phyloP scores from a whole-genome alignment of 1,140 invertebrate species.

The Melitaea cinxia region DNA sequence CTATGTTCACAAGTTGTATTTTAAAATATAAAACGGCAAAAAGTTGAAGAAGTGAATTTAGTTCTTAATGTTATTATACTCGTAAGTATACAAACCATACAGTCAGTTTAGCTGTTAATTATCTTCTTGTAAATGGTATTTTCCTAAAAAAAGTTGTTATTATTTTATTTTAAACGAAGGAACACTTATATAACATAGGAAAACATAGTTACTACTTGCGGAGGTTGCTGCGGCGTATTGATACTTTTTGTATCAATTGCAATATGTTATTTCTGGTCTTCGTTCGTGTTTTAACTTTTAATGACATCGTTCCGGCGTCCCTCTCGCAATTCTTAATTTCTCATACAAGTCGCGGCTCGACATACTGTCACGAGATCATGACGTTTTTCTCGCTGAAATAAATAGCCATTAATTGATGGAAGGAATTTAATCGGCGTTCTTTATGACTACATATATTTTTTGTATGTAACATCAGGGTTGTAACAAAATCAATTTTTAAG shows the following conservation, averaged over 20 bases:
- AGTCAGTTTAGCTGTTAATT: no score
- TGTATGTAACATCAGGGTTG: background rate
- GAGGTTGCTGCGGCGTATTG: background rate
- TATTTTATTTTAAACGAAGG: no score
- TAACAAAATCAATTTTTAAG: background rate
- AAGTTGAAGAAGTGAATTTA: no score
- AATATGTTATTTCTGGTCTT: conserved; percentile 18
- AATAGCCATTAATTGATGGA: conserved; percentile 15
- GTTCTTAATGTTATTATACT: no score
- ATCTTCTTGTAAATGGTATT: no score
- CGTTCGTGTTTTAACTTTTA: conserved; percentile 43
- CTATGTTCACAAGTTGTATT: no score
- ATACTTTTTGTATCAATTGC: conserved; percentile 7
- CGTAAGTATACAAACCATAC: no score
- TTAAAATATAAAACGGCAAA: no score
- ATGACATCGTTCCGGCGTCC: conserved; percentile 38
- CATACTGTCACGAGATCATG: conserved; percentile 14
- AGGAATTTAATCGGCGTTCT: conserved; percentile 13
- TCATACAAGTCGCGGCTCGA: conserved; percentile 8
- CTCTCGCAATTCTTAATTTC: conserved; percentile 25
- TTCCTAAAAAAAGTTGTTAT: no score
- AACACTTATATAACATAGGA: conserved; percentile 5
- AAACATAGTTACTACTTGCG: conserved; percentile 12
- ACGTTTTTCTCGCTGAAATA: conserved; percentile 17
- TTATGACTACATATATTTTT: conserved; percentile 9